Base-by-base conservation (phyloP, 2,113 vertebrate genomes). In the Varanus komodoensis region DNA sequence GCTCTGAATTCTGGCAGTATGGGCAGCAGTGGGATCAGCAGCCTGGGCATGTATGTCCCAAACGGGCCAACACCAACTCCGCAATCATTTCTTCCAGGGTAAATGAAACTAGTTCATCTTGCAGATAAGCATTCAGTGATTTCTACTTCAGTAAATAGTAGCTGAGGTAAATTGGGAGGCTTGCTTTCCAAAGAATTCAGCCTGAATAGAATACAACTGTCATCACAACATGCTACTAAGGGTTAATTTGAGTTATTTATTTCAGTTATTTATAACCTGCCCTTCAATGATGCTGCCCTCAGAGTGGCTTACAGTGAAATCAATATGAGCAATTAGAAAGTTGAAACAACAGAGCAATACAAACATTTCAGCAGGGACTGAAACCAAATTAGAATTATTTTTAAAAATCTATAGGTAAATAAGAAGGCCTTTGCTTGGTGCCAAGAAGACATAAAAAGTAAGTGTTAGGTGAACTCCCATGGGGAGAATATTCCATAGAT, bases 1-100 rank as follows among this genome's bases (percentile, higher is more conserved):
- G 96, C 95, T 0, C 98, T 96, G 61, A 97, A 97, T 81, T 95
- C 97, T 0, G 97, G 97, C 94, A 99, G 97, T 87, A 93, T 99
- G 95, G 99, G 98, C 3, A 99, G 99, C 96, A 99, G 99, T 7
- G 99, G 99, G 7, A 97, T 99, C 95, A 97, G 98, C 96, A 99
- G 98, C 87, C 94, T 99, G 71, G 97, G 98, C 57, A 94, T 98
- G 0, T 98, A 98, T 94, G 95, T 98, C 0, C 95, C 98, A 11
- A 98, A 98, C 4, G 99, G 99, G 73, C 98, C 98, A 50, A 97
- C 97, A 0, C 97, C 98, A 3, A 97, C 98, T 1, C 98, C 98
- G 4, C 99, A 98, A 38, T 97, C 98, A 2, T 97, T 99, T 64
- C 95, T 99, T 86, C 97, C 98, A 0, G 98, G 99, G 99, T 99